Evolutionary conservation across 2,797 vertebrate species (phyloP), one percentile per base, ranked within the genome.

Genomic region (Simalia tracyae): DNA sequence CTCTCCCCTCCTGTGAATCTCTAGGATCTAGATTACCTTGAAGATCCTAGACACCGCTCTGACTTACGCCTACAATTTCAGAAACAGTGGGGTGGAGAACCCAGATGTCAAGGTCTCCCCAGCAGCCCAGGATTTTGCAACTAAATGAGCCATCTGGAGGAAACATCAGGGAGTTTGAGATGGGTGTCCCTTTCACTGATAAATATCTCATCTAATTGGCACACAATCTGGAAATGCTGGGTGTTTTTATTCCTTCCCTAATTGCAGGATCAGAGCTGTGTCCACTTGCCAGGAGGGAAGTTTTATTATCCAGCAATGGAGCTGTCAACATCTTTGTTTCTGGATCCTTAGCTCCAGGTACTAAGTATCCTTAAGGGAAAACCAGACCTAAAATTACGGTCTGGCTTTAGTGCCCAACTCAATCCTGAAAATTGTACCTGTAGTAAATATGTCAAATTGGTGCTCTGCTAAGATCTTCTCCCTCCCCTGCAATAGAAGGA

Each of bases 111-210:
- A 28, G 4, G 85, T 72, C 86, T 92, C 56, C 2, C 46, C 85
- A 84, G 92, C 76, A 87, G 89, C 61, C 87, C 87, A 90, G 92
- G 60, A n/a, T 12, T 95, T 76, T 94, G 95, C 93, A 95, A 95
- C 93, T 90, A 95, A 96, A 93, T 87, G 94, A 92, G 93, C 94
- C 17, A 91, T 93, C 95, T 93, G 88, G 86, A 95, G 87, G 93
- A 91, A 91, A 90, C 12, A 84, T 81, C 88, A 5, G 54, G 59
- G 89, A 94, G 94, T 94, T 95, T 94, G 89, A 94, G 91, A 93
- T 94, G 68, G 72, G 95, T 72, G 86, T 92, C 95, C 84, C 85
- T 91, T 94, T 68, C 92, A 89, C 59, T 94, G 94, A 94, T 94
- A 94, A 94, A 93, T 91, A 89, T 91, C 93, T 90, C 93, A 50